These are phyloP conservation scores for Galaxea fascicularis DNA, from an alignment of 92 coral and sea anemone species.

Conservation along the genomic window DNA sequence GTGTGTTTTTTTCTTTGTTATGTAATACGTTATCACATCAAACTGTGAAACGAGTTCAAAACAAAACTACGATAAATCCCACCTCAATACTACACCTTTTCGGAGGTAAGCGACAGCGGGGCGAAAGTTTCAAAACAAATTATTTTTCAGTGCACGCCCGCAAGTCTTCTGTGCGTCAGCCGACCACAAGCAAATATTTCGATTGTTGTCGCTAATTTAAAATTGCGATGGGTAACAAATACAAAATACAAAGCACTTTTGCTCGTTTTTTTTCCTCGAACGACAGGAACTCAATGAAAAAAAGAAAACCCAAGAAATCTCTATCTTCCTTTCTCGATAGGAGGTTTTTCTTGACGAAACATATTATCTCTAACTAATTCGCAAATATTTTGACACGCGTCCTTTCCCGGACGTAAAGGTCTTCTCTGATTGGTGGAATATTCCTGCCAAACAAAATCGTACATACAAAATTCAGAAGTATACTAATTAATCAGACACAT, in stretches of 20 bases:
- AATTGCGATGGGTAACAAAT: slow-evolving; percentile 49
- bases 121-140: background rate
- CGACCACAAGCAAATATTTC: slow-evolving; percentile 20
- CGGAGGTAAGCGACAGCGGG: slow-evolving; percentile 13
- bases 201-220: slow-evolving; percentile 30
- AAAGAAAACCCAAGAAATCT: background rate
- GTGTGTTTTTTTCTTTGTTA: background rate
- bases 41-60: background rate
- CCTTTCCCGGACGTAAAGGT: background rate
- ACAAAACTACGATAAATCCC: background rate
- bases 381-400: background rate
- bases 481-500: slow-evolving; percentile 71
- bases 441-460: slow-evolving; percentile 18
- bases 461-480: slow-evolving; percentile 57
- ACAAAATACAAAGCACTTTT: slow-evolving; percentile 3
- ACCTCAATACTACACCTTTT: background rate
- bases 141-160: background rate
- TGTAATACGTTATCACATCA: background rate
- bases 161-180: background rate
- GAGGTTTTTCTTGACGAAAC: background rate
- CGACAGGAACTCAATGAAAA: background rate
- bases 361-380: slow-evolving; percentile 11
- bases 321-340: background rate
- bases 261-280: slow-evolving; percentile 4
- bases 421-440: slow-evolving; percentile 3